phyloP scores from a whole-genome alignment of 2,113 vertebrate species.

The Austrofundulus limnaeus region DNA sequence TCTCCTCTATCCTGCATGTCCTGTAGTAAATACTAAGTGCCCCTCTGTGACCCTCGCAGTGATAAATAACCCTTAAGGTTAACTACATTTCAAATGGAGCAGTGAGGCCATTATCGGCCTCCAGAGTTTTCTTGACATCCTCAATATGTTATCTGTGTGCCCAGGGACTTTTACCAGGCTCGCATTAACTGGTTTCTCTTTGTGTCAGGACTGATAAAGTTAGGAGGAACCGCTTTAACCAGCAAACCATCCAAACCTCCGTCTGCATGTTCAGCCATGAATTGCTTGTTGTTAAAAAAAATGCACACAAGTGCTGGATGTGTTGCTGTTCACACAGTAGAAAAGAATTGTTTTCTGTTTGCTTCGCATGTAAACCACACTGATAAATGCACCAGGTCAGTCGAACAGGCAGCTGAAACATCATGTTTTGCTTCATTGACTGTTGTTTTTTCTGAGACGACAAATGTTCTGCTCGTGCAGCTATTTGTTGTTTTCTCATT shows the following conservation, averaged over 20 bases:
- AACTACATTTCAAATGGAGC: conserved; percentile 80
- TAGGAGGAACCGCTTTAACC: conserved; percentile 9
- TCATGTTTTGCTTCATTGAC: too few species aligned
- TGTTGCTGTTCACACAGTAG: too few species aligned
- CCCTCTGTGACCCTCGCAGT: conserved; percentile 70
- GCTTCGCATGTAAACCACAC: too few species aligned
- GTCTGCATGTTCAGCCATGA: background rate
- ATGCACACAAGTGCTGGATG: background rate
- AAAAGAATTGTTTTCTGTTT: too few species aligned
- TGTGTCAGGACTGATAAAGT: conserved; percentile 41
- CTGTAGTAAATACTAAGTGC: conserved; percentile 76
- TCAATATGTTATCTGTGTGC: conserved; percentile 75
- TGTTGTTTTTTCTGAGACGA: too few species aligned
- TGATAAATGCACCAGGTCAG: too few species aligned
- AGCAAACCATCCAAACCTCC: conserved; percentile 2
- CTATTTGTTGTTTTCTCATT: too few species aligned
- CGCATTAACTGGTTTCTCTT: conserved; percentile 43
- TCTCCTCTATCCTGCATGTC: conserved; percentile 60
- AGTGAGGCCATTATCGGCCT: conserved; percentile 73
- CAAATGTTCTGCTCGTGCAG: too few species aligned
- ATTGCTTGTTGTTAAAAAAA: background rate
- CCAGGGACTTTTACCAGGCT: conserved; percentile 48
- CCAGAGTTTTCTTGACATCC: conserved; percentile 75
- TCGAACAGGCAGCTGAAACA: too few species aligned
- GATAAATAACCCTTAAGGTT: conserved; percentile 80